These are phyloP conservation scores for Sylvilagus bachmani DNA, from an alignment of 2,113 vertebrate species.

Conservation along the genomic window DNA sequence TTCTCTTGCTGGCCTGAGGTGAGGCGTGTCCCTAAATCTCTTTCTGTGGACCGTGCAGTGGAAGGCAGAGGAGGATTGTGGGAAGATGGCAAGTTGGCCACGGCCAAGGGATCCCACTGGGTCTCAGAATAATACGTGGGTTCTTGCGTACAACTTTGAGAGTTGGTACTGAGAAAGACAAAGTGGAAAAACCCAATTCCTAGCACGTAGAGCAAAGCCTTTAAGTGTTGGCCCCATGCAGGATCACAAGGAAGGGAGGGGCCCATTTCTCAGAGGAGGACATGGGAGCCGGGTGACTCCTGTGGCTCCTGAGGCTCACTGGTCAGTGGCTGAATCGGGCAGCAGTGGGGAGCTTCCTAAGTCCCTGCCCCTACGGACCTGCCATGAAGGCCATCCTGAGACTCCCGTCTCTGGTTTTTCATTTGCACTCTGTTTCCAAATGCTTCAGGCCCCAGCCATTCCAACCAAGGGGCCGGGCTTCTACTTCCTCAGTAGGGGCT, in stretches of 20 bases:
- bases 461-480: neutral
- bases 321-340: neutral
- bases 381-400: neutral
- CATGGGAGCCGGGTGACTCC: neutral
- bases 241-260: neutral
- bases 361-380: neutral
- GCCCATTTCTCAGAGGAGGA: neutral
- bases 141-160: neutral
- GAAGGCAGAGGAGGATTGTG: too few species aligned
- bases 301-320: neutral
- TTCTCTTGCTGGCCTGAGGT: neutral
- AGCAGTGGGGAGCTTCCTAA: neutral
- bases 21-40: neutral
- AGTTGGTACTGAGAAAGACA: neutral
- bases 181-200: neutral
- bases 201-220: neutral
- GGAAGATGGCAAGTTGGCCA: neutral
- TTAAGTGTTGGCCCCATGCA: neutral
- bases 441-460: neutral
- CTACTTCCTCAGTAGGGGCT: neutral
- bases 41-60: neutral
- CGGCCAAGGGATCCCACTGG: neutral
- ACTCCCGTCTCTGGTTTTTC: neutral
- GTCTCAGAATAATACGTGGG: neutral
- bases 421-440: neutral